Base-by-base conservation (phyloP, 2,113 vertebrate species). In the Fulica atra region DNA sequence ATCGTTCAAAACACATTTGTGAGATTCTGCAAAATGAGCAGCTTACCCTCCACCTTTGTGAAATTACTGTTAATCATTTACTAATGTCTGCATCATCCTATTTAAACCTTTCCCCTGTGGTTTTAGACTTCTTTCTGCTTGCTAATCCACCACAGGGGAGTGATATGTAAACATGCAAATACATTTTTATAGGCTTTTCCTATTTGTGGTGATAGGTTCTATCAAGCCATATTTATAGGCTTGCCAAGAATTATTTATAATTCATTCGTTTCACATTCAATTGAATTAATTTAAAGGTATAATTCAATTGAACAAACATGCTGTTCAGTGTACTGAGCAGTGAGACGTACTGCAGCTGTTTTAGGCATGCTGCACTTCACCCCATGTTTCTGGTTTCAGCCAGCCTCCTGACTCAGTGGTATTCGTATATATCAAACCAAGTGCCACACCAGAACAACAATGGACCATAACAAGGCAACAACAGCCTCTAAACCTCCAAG, bases 21-120 rank as follows among this genome's bases (percentile, higher is more conserved):
- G 94, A 95, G 87, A 94, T 95, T 95, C 68, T 95, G 91, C 86
- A 96, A 93, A 97, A 97, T 87, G 84, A 97, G 92, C 65, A 74
- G 91, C 94, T 97, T 97, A 97, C 90, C 81, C 95, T 98, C 96
- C 65, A 97, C 88, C 94, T 98, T 96, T 91, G 81, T 89, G 81
- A 97, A 98, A 97, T 97, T 97, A 80, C 72, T 95, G 96, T 96
- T 98, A 97, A 98, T 98, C 93, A 96, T 97, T 98, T 93, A 92
- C 86, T 97, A 98, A 97, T 97, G 96, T 96, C 94, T 96, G 93
- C 89, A 92, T 98, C 95, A 98, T 96, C 96, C 94, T 74, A 85
- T 91, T 95, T 96, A 97, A 97, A 97, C 82, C 28, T 59, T 96
- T 86, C 95, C 93, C 94, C 76, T 95, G 95, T 96, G 97, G 94